Base-by-base conservation (phyloP, 1,140 invertebrate genomes). In the Cheumatopsyche charites region DNA sequence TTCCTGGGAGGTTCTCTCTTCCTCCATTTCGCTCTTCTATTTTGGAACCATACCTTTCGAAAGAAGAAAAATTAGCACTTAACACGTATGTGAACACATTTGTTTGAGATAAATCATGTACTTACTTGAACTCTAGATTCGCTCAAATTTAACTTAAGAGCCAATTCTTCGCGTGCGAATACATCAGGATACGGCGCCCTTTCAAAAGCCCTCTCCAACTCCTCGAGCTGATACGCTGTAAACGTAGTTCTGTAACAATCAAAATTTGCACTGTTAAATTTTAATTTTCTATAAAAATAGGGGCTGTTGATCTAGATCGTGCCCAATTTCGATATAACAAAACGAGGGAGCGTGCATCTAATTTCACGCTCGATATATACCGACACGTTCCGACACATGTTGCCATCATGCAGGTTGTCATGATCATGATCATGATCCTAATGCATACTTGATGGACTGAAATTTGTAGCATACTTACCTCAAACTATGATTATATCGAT, bases 1-100 rank as follows among this genome's bases (percentile, higher is more conserved):
- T 97, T 97, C 71, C 98, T 90, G 0, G 96, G 97, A 12, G 98
- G 98, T 83, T 99, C 97, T 4, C 96, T 90, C 82, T 98, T 99
- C 15, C 97, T 87, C 97, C 97, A 99, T 81, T 98, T 99, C 6
- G 97, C 97, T 66, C 97, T 87, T 72, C 97, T 88, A 79, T 99
- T 98, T 85, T 99, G 87, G 77, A 88, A 88, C 87, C 87, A 88
- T 26, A 88, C 87, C 82, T 85, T 58, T 55, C 71, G 78, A 72
- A 58, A 26, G 12, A 58, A 26, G 9, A 58, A 25, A 25, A 25
- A 58, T 26, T 12, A 25, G 9, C 3, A 4, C 29, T 4, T 36
- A 36, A 36, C 29, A 36, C 3, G 9, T 4, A 4, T 36, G 9
- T 9, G 9, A 36, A 36, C 9, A 36, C 3, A 36, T 36, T 4